These are phyloP conservation scores for Iselma pallidipennis DNA, from an alignment of 2,888 invertebrate species.

Conservation along the genomic window DNA sequence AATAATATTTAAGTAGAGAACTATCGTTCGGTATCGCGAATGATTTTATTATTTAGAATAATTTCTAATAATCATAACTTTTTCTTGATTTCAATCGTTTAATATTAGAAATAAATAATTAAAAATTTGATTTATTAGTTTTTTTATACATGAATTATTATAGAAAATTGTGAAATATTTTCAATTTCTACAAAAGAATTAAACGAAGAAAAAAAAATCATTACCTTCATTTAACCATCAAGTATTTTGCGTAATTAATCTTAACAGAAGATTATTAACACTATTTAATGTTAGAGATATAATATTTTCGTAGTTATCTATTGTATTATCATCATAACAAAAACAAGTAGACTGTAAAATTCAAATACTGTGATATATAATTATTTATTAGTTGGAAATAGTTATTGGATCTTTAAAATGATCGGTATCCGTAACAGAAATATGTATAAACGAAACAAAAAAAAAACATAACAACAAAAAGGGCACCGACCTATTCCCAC, in stretches of 20 bases:
- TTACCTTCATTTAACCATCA: constrained; percentile 1
- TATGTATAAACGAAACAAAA: background rate
- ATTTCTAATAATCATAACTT: background rate
- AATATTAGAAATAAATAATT: background rate
- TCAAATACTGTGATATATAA: constrained; percentile 23
- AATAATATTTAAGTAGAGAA: background rate
- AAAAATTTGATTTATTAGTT: background rate
- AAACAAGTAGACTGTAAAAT: constrained; percentile 25
- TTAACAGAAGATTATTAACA: constrained; percentile 15
- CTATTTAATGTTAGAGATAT: constrained; percentile 12
- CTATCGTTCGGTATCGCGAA: background rate
- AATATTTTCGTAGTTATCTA: background rate
- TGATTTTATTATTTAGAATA: background rate
- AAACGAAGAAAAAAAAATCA: constrained; percentile 6
- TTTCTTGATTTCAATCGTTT: background rate
- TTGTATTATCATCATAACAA: background rate
- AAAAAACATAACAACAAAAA: too few species aligned
- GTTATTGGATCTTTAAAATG: constrained; percentile 10
- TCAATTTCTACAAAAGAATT: constrained; percentile 3
- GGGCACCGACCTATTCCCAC: too few species aligned
- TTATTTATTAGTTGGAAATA: constrained; percentile 11
- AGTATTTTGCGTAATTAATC: constrained; percentile 16
- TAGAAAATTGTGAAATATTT: too few species aligned
- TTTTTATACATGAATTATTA: background rate
- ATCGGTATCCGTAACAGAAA: background rate